Conservation (phyloP, 2,113 vertebrate species). For the Vidua chalybeata region DNA sequence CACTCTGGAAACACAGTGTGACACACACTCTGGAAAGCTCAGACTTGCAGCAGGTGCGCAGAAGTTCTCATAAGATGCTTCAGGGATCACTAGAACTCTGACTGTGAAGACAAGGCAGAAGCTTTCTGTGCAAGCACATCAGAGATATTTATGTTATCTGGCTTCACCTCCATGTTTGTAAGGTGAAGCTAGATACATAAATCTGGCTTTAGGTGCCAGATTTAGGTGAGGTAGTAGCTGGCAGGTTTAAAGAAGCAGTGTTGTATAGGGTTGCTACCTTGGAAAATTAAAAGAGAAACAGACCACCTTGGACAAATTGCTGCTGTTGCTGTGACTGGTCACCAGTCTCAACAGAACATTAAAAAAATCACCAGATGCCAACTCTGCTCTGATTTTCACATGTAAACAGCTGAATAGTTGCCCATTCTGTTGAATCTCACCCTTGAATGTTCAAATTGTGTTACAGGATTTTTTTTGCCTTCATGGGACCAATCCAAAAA, state of each 20-base stretch:
- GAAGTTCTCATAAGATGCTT: not conserved
- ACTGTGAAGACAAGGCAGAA: not conserved
- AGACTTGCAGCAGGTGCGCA: not conserved
- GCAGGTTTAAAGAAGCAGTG: not conserved
- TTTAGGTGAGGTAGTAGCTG: not conserved
- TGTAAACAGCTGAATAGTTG: not conserved
- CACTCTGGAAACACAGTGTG: accelerated
- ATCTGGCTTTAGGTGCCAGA: not conserved
- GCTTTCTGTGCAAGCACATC: not conserved
- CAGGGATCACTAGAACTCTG: not conserved
- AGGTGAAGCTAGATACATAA: not conserved
- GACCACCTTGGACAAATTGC: not conserved
- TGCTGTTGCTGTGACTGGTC: not conserved
- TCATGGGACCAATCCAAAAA: not conserved
- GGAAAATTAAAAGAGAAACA: not conserved
- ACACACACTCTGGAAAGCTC: not conserved
- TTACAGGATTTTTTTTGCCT: not conserved
- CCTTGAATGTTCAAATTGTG: not conserved
- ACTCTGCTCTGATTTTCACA: not conserved
- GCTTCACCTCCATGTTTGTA: not conserved
- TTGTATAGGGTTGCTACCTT: not conserved
- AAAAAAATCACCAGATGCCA: not conserved
- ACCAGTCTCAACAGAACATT: not conserved
- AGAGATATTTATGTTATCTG: not conserved
- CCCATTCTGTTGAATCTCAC: not conserved